A percentile compares a stretch with the other conserved stretches of the same genome.
phyloP scores from a whole-genome alignment of 2,888 invertebrate species.

The Erpobdella octoculata region DNA sequence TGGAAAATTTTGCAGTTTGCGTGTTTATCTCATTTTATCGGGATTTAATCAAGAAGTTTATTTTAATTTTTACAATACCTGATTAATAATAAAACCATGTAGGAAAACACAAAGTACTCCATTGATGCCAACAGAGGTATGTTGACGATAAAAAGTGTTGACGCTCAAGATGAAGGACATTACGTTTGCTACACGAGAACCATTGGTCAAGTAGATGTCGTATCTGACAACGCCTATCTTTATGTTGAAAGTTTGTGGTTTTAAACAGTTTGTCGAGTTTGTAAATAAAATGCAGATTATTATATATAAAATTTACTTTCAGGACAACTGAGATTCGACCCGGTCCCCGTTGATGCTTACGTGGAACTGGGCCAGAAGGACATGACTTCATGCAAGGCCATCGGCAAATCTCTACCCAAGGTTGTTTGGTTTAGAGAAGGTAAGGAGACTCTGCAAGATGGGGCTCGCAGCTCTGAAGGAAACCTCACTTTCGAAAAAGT shows the following conservation, averaged over 20 bases:
- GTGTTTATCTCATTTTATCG: too few species aligned
- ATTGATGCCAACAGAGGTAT: constrained; percentile 54
- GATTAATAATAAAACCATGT: not conserved
- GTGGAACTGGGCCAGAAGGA: constrained; percentile 71
- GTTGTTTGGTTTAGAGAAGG: constrained; percentile 66
- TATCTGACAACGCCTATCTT: constrained; percentile 59
- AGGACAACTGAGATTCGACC: constrained; percentile 77
- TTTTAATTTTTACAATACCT: not conserved
- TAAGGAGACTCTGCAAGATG: constrained; percentile 59
- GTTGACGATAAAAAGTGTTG: constrained; percentile 56
- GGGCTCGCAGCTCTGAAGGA: constrained; percentile 29
- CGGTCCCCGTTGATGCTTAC: constrained; percentile 73
- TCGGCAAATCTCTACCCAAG: constrained; percentile 65
- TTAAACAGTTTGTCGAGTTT: too few species aligned
- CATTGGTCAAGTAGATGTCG: constrained; percentile 59
- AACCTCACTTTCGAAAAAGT: constrained; percentile 57
- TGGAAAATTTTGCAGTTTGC: too few species aligned
- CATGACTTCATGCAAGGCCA: constrained; percentile 81
- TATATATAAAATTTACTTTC: too few species aligned
- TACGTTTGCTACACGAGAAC: constrained; percentile 65
- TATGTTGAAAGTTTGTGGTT: constrained; percentile 57
- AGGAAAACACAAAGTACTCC: not conserved
- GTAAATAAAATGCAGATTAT: too few species aligned
- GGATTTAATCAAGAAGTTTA: too few species aligned
- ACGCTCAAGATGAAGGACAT: constrained; percentile 60